Evolutionary conservation across 1,140 invertebrate genomes (phyloP).

Genomic region (Eurosta solidaginis): DNA sequence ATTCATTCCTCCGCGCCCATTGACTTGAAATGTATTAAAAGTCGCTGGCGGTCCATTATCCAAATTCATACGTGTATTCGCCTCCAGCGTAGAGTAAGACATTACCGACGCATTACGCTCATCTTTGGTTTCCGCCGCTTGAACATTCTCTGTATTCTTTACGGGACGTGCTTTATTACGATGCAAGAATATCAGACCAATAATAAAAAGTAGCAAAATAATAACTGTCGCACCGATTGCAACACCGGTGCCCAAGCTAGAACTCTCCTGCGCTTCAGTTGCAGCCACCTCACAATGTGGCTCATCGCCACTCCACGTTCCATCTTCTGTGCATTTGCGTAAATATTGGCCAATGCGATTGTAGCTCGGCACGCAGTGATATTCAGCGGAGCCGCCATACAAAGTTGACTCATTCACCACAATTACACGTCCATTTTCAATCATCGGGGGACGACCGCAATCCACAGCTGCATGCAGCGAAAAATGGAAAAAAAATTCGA

Average conservation of each 20-base stretch:
- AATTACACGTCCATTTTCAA: constrained; percentile 85
- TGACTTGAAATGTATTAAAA: constrained; percentile 57
- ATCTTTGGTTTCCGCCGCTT: constrained; percentile 81
- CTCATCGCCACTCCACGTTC: constrained; percentile 82
- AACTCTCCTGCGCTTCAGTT: constrained; percentile 71
- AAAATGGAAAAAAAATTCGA: neutral
- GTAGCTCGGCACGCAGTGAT: constrained; percentile 85
- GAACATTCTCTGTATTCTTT: constrained; percentile 85
- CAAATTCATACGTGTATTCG: constrained; percentile 49
- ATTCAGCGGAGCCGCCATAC: constrained; percentile 82
- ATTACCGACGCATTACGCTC: constrained; percentile 83
- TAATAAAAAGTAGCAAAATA: constrained; percentile 73
- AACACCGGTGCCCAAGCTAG: constrained; percentile 75
- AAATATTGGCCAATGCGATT: constrained; percentile 80
- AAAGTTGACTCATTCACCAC: constrained; percentile 81
- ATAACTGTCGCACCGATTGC: constrained; percentile 79
- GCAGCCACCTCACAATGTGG: constrained; percentile 71
- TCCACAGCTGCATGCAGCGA: constrained; percentile 71
- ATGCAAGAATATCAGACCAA: constrained; percentile 73
- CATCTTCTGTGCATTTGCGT: constrained; percentile 80
- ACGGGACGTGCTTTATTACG: constrained; percentile 78
- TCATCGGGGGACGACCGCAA: constrained; percentile 75
- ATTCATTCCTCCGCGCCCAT: constrained; percentile 34
- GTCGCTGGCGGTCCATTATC: constrained; percentile 51
- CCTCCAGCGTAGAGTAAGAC: constrained; percentile 73